Evolutionary conservation across 92 coral and sea anemone genomes (phyloP), one percentile per base, ranked within the genome.

Genomic region (Zoanthus solanderi): DNA sequence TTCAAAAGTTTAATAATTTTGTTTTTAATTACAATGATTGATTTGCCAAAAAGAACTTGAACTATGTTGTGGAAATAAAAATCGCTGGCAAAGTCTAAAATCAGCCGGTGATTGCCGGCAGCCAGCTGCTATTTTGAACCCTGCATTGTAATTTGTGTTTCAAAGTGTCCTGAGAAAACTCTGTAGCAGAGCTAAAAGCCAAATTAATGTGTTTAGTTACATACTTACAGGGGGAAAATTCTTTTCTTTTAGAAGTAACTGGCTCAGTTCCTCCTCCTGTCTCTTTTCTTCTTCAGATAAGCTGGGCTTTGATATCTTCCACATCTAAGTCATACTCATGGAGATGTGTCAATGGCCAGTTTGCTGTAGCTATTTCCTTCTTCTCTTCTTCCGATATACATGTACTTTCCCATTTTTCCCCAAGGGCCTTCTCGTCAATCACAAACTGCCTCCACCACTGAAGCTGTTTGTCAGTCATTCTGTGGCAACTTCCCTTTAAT

Each of bases 371-470:
- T 72, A 72, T 2, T 16, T 72, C 8, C 34, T 9, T 3, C 5
- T 72, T 15, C 54, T 56, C 75, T 12, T 63, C 28, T 58, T 17
- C 17, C 1, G 85, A 17, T 53, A 37, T 23, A 6, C 14, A 17
- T 53, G 13, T 23, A 6, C 14, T 7, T 14, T 42, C 11, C 85
- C 75, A 81, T 81, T 81, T 34, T 16, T 63, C 15, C 31, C 29
- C 30, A 1, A 81, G 46, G 5, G 3, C 48, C 32, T 81, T 81
- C 47, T 61, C 60, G 1, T 61, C 32, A 16, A 44, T 44, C 3
- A 79, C n/a, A 31, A 77, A 63, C 5, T 15, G 67, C 18, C 8
- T 81, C 60, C 85, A 81, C 85, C 75, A 63, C 15, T 12, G 30
- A 3, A 65, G 44, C 12, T 81, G 75, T 9, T 37, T n/a, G n/a